These are phyloP conservation scores for Uria aalge DNA, from an alignment of 2,113 vertebrate genomes.

Conservation along the genomic window DNA sequence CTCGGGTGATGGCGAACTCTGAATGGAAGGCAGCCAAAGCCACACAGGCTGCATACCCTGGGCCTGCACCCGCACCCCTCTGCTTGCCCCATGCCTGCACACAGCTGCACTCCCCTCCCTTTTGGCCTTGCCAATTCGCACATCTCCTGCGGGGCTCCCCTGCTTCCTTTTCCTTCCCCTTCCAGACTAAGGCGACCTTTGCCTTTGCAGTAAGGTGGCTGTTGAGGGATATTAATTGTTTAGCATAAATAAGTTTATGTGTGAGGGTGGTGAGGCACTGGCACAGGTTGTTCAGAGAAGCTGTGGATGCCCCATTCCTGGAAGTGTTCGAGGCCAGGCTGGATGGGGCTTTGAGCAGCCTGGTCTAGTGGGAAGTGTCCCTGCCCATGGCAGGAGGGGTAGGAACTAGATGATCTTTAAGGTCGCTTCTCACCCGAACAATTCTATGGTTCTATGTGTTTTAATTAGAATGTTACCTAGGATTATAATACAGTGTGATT, in stretches of 20 bases:
- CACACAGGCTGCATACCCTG: accelerated
- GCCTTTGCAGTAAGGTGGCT: background rate
- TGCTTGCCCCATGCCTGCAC: background rate
- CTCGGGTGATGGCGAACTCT: accelerated
- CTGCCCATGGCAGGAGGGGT: no score
- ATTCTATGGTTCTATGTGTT: background rate
- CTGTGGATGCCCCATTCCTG: background rate
- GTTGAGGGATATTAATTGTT: background rate
- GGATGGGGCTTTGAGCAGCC: background rate
- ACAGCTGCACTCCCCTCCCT: background rate
- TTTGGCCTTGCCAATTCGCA: background rate
- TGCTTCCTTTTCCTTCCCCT: background rate
- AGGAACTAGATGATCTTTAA: no score
- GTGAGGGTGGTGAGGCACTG: background rate
- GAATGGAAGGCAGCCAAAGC: background rate
- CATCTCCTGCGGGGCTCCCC: background rate
- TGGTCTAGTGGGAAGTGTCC: background rate
- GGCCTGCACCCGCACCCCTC: accelerated
- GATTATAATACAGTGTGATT: background rate
- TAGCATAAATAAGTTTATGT: background rate
- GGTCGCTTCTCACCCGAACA: no score
- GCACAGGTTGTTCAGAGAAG: background rate
- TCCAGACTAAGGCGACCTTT: background rate
- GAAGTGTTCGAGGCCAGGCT: background rate
- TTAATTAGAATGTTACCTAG: background rate